Conservation (phyloP, 1,140 invertebrate genomes). For the Macrosteles quadrilineatus region DNA sequence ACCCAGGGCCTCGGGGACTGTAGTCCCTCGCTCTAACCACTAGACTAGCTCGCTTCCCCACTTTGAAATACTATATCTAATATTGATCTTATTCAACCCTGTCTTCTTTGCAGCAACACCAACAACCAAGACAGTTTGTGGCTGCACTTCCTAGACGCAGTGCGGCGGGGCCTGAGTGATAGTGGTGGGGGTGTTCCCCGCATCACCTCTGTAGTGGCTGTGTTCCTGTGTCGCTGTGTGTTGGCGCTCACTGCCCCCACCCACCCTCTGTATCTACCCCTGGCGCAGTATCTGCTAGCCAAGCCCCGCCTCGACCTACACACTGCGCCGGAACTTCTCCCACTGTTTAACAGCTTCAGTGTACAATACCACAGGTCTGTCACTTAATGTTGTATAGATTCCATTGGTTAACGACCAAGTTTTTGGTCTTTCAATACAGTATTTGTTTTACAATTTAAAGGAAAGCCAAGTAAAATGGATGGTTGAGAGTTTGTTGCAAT, state of each 20-base stretch:
- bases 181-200: slow-evolving; percentile 49
- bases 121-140: slow-evolving; percentile 44
- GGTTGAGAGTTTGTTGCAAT: no score
- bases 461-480: no score
- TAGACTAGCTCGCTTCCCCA: no score
- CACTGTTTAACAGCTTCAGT: slow-evolving; percentile 63
- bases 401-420: no score
- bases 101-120: slow-evolving; percentile 13
- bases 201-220: slow-evolving; percentile 64
- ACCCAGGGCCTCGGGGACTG: no score
- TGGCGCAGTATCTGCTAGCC: slow-evolving; percentile 69
- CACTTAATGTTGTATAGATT: no score
- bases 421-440: no score
- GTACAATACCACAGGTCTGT: background rate
- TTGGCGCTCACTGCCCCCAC: slow-evolving; percentile 65
- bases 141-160: slow-evolving; percentile 53
- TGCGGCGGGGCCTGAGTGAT: slow-evolving; percentile 53
- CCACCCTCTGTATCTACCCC: slow-evolving; percentile 64
- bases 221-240: slow-evolving; percentile 68
- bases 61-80: no score
- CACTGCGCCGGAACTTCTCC: slow-evolving; percentile 76
- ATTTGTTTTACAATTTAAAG: no score
- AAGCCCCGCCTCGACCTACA: slow-evolving; percentile 67
- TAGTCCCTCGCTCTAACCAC: no score
- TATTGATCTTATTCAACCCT: no score